These are phyloP conservation scores for Polyploca ridens DNA, from an alignment of 2,888 invertebrate species.

Conservation along the genomic window DNA sequence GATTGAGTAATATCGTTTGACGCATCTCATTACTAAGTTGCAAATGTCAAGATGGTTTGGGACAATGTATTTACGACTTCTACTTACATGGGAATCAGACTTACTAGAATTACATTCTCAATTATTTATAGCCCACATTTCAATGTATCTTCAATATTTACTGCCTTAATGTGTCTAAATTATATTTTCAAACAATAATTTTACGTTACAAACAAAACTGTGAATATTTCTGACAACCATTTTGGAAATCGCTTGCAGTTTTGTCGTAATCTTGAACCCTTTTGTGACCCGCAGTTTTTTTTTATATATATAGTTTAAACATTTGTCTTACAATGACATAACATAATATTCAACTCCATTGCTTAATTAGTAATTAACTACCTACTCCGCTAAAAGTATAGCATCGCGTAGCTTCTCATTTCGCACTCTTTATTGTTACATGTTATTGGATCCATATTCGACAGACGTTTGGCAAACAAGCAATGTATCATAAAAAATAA, in stretches of 20 bases:
- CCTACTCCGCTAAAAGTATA: not conserved
- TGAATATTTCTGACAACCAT: too few species aligned
- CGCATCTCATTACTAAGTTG: constrained; percentile 6
- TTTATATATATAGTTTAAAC: too few species aligned
- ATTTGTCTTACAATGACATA: too few species aligned
- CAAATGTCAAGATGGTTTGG: not conserved
- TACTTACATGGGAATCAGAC: not conserved
- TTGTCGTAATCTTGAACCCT: too few species aligned
- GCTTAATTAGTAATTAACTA: not conserved
- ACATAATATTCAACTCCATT: not conserved
- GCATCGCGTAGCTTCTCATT: constrained; percentile 1
- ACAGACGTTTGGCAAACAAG: not conserved
- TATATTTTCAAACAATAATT: not conserved
- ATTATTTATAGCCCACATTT: not conserved
- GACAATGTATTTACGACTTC: not conserved
- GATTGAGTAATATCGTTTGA: not conserved
- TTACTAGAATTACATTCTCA: not conserved
- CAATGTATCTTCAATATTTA: constrained; percentile 1
- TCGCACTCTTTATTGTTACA: constrained; percentile 1
- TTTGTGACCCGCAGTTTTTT: too few species aligned
- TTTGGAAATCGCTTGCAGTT: too few species aligned
- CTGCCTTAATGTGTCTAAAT: not conserved
- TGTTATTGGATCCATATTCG: constrained; percentile 10
- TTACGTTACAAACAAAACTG: not conserved
- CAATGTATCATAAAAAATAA: constrained; percentile 13